phyloP scores from a whole-genome alignment of 1,140 invertebrate species.

The Hesperophylax magnus region DNA sequence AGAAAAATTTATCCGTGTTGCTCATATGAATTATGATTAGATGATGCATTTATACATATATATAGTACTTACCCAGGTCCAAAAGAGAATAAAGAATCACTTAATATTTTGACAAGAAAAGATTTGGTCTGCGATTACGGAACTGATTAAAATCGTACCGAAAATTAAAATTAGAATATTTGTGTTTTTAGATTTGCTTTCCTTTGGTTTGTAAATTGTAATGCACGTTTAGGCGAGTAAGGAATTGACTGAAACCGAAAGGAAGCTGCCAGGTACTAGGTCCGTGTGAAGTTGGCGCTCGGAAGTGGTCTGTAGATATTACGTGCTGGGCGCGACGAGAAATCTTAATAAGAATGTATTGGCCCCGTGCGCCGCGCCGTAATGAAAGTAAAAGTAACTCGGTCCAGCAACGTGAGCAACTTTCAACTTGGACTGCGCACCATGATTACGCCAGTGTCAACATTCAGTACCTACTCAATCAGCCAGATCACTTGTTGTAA shows the following conservation, averaged over 20 bases:
- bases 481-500: conserved; percentile 38
- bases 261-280: neutral
- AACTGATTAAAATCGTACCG: neutral
- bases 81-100: neutral
- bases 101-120: neutral
- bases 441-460: conserved; percentile 9
- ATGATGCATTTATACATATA: no score
- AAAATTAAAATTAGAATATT: neutral
- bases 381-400: conserved; percentile 56
- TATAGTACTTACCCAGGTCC: conserved; percentile 7
- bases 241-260: conserved; percentile 27
- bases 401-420: conserved; percentile 52
- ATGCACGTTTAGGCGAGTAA: neutral
- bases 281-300: conserved; percentile 12
- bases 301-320: conserved; percentile 21
- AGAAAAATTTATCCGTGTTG: neutral
- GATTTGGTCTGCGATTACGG: neutral
- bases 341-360: conserved; percentile 47
- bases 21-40: neutral
- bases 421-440: conserved; percentile 47
- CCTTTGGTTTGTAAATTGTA: neutral
- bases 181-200: neutral
- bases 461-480: conserved; percentile 9
- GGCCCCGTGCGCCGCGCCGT: conserved; percentile 1
- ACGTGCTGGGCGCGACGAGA: conserved; percentile 42